phyloP scores from a whole-genome alignment of 2,113 vertebrate species.

The Fregata magnificens region DNA sequence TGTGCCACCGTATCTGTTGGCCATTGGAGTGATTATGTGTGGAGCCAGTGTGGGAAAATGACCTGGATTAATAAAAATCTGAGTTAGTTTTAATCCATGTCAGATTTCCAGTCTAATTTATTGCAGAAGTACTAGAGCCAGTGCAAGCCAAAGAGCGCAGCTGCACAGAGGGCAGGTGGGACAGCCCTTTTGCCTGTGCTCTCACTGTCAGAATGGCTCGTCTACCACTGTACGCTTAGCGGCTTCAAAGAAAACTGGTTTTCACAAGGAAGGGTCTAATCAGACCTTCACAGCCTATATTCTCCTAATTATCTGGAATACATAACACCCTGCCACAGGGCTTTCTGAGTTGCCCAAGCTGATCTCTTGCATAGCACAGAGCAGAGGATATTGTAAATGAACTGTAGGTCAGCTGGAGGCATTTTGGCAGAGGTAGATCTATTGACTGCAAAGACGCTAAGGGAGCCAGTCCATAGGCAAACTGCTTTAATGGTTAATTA shows the following conservation, averaged over 20 bases:
- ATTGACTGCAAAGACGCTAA: background rate
- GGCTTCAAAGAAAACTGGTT: background rate
- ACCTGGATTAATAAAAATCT: background rate
- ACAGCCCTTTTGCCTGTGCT: fast-evolving
- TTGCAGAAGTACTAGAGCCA: background rate
- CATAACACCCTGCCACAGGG: background rate
- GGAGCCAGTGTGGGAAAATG: background rate
- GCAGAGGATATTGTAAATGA: background rate
- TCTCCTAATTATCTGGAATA: background rate
- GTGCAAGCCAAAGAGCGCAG: background rate
- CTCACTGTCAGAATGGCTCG: background rate
- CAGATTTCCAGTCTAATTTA: background rate
- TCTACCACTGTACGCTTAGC: fast-evolving
- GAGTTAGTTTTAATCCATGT: background rate
- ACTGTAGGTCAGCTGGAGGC: background rate
- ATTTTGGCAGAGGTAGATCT: background rate
- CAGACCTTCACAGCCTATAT: background rate
- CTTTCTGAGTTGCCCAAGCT: background rate
- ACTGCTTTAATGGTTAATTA: background rate
- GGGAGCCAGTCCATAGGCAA: background rate
- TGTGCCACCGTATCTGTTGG: fast-evolving
- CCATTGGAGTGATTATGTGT: fast-evolving
- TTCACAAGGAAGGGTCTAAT: background rate
- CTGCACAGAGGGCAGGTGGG: background rate
- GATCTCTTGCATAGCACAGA: background rate